These are phyloP conservation scores for Agapostemon virescens DNA, from an alignment of 2,888 invertebrate species.

Conservation along the genomic window DNA sequence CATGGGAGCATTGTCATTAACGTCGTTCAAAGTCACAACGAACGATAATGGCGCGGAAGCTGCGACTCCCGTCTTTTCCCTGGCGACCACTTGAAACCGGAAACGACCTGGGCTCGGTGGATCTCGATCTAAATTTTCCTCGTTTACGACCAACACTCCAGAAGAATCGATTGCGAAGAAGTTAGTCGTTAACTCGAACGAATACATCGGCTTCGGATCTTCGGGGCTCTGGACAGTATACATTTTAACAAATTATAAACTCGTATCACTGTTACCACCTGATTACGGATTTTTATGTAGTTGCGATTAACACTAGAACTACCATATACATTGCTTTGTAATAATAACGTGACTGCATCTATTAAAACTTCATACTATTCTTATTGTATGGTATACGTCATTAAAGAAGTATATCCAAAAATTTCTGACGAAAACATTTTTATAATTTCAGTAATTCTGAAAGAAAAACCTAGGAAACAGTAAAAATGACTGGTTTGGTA, in stretches of 20 bases:
- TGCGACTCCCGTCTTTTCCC: slow-evolving; percentile 89
- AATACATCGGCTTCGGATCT: slow-evolving; percentile 90
- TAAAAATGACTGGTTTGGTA: too few relatives aligned
- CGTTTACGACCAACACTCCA: slow-evolving; percentile 89
- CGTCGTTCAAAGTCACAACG: slow-evolving; percentile 89
- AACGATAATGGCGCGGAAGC: slow-evolving; percentile 92
- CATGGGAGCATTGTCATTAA: slow-evolving; percentile 93
- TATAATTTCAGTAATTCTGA: too few relatives aligned
- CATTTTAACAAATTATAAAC: not conserved
- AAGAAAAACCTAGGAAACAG: too few relatives aligned
- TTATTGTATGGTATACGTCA: too few relatives aligned
- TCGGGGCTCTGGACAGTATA: slow-evolving; percentile 85
- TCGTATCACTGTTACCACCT: not conserved
- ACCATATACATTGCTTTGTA: too few relatives aligned
- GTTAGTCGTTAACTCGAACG: slow-evolving; percentile 91
- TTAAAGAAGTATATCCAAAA: too few relatives aligned
- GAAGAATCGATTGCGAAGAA: slow-evolving; percentile 90
- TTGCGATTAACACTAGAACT: too few relatives aligned
- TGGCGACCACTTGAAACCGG: slow-evolving; percentile 93
- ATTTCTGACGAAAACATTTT: too few relatives aligned
- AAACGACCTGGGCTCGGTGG: slow-evolving; percentile 92
- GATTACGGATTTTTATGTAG: not conserved
- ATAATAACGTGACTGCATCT: too few relatives aligned
- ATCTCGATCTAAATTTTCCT: slow-evolving; percentile 92
- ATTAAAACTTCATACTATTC: too few relatives aligned